A percentile compares a stretch with the other conserved stretches of the same genome.
Evolutionary conservation across 35 echinoderm and acorn worm species (phyloP).

Genomic region (Heliocidaris erythrogramma): DNA sequence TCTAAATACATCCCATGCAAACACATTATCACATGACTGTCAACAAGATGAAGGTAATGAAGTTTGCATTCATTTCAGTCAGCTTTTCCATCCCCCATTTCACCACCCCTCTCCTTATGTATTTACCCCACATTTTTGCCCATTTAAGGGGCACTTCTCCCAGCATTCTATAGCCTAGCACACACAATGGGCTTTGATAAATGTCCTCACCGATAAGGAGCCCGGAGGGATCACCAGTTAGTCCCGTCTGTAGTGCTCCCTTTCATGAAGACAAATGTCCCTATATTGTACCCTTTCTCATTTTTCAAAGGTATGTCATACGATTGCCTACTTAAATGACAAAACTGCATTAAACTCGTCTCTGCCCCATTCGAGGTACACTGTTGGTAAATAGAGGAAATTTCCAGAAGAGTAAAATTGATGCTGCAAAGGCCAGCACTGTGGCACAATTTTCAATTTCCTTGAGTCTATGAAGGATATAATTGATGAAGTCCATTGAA

Average conservation of each 20-base stretch:
- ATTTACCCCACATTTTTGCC: not conserved
- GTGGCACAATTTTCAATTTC: not conserved
- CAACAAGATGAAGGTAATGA: not conserved
- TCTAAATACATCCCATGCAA: not conserved
- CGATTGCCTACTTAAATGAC: not conserved
- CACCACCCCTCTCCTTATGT: not conserved
- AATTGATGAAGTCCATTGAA: not conserved
- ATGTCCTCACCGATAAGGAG: not conserved
- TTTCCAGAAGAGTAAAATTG: not conserved
- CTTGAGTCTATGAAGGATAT: not conserved
- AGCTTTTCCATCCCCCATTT: not conserved
- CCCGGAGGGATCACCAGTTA: not conserved
- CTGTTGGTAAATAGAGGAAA: not conserved
- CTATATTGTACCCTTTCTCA: not conserved
- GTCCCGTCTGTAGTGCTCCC: not conserved
- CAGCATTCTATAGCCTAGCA: not conserved
- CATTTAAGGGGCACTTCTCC: not conserved
- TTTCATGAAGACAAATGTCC: not conserved
- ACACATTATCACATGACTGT: slow-evolving; percentile 7
- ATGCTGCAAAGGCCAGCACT: not conserved
- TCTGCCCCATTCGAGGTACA: not conserved
- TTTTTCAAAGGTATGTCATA: not conserved
- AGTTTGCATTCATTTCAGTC: not conserved
- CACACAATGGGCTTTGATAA: not conserved
- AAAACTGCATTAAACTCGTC: not conserved